Evolutionary conservation across 2,113 vertebrate genomes (phyloP).

Genomic region (Ursus arctos): DNA sequence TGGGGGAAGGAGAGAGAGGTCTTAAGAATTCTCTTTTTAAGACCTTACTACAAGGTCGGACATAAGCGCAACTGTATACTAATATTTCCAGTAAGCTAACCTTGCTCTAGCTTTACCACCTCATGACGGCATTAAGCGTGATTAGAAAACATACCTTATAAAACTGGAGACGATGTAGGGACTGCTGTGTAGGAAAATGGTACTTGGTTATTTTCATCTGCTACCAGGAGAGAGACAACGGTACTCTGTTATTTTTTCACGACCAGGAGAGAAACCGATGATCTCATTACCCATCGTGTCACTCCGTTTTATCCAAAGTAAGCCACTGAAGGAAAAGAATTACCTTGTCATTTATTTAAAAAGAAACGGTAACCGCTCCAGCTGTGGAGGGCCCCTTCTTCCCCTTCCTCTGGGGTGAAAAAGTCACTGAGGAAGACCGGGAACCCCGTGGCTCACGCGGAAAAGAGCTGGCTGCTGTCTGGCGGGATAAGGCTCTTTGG

Average conservation of each 20-base stretch:
- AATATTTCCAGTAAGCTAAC: neutral
- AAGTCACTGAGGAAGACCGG: neutral
- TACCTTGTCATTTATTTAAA: neutral
- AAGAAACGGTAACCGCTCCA: neutral
- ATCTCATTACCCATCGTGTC: neutral
- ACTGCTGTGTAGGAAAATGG: neutral
- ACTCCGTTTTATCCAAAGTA: conserved; percentile 18
- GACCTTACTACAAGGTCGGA: neutral
- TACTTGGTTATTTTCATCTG: neutral
- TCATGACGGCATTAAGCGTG: neutral
- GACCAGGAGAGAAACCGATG: conserved; percentile 35
- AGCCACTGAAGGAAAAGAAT: conserved; percentile 33
- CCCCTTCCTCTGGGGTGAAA: neutral
- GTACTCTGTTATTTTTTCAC: neutral
- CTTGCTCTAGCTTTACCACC: conserved; percentile 27
- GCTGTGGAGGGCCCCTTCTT: neutral
- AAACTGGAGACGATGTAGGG: neutral
- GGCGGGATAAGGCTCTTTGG: neutral
- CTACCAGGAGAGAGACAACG: neutral
- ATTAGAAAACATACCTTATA: conserved; percentile 1
- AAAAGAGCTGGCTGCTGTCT: neutral
- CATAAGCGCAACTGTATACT: neutral
- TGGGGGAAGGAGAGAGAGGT: neutral
- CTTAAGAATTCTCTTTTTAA: conserved; percentile 58
- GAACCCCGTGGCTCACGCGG: neutral